Base-by-base conservation (phyloP, 1,140 invertebrate species). In the Vanessa tameamea region DNA sequence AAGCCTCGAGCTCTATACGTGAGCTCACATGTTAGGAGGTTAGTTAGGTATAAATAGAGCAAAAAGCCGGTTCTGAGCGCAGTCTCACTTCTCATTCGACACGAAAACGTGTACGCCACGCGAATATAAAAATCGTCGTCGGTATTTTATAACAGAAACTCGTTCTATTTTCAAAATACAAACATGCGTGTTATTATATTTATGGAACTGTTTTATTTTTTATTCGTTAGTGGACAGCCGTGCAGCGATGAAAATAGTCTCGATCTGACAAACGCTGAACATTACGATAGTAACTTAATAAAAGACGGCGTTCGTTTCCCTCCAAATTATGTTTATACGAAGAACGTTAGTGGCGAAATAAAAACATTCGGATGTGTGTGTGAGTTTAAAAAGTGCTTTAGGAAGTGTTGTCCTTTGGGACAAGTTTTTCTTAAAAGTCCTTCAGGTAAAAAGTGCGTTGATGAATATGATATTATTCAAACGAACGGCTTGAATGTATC, bases 371-470 rank as follows among this genome's bases (percentile, higher is more conserved):
- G 88, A 8, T 91, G 89, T 77, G 72, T 85, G 13, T 91, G 87
- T 77, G 55, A 84, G 71, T 12, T 80, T 4, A 82, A 72, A 53
- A 81, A 82, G n/a, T 90, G 89, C 77, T 83, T 85, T 55, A 73
- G 82, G 47, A 91, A 91, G 65, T 90, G 89, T 78, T 91, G 89
- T 71, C 80, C 82, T 3, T 12, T 81, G 1, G 88, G 85, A 3
- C 77, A 72, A 47, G 85, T 88, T 1, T 73, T 76, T 37, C 68
- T 66, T 37, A 73, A 64, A 7, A 76, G n/a, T n/a, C 53, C 57
- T 9, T 47, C 8, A 0, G 57, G 26, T 20, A 68, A 51, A 65
- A 61, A 48, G 2, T 88, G 87, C 75, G 67, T 79, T 0, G 59
- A 77, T 50, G 55, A 78, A 59, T 26, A 69, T 3, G 76, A 88